Evolutionary conservation across 2,797 vertebrate genomes (phyloP).

Genomic region (Melanogrammus aeglefinus): DNA sequence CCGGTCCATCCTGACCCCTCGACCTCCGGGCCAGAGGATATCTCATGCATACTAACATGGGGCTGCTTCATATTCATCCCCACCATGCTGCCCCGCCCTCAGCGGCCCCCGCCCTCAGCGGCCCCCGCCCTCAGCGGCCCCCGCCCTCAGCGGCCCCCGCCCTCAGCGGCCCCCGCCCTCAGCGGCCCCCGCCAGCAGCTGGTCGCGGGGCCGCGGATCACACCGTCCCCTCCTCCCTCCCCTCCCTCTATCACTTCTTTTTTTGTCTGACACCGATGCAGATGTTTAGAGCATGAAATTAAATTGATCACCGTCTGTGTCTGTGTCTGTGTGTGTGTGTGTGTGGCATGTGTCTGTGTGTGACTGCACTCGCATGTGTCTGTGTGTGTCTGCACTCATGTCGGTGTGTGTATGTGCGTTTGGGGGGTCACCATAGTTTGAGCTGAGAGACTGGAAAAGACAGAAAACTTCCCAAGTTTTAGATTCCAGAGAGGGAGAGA

Average conservation of each 20-base stretch:
- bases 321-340: constrained; percentile 18
- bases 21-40: constrained; percentile 58
- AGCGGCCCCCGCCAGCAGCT: no score
- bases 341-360: constrained; percentile 15
- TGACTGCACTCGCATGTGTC: not conserved
- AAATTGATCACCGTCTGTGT: constrained; percentile 64
- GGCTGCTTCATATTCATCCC: constrained; percentile 69
- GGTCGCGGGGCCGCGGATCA: constrained; percentile 64
- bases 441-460: not conserved
- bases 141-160: no score
- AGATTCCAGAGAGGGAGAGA: constrained; percentile 39
- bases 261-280: constrained; percentile 70
- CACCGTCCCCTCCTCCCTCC: constrained; percentile 53
- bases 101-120: no score
- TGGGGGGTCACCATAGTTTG: not conserved
- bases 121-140: no score
- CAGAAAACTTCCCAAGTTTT: constrained; percentile 38
- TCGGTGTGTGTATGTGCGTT: not conserved
- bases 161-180: no score
- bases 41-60: constrained; percentile 63
- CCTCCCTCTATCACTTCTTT: constrained; percentile 38
- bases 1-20: constrained; percentile 58
- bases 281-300: constrained; percentile 76
- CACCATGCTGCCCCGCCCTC: constrained; percentile 42
- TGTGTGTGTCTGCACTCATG: not conserved